phyloP scores from a whole-genome alignment of 2,888 invertebrate species.

The Drosophila limbata region DNA sequence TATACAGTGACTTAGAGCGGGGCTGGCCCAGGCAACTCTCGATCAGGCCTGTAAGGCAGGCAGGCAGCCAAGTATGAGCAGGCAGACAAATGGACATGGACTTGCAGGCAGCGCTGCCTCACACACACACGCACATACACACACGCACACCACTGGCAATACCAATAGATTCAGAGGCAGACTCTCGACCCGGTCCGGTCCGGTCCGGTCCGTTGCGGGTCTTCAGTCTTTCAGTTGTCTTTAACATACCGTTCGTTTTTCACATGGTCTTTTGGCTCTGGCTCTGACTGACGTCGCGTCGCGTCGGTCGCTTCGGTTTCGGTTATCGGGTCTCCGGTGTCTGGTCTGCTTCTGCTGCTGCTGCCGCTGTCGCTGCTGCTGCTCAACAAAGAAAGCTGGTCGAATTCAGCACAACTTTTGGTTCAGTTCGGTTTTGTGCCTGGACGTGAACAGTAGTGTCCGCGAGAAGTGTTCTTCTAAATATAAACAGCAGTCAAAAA shows the following conservation, averaged over 20 bases:
- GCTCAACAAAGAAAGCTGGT: conserved; percentile 84
- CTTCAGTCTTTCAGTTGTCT: conserved; percentile 52
- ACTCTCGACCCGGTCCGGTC: conserved; percentile 25
- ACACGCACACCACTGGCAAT: not conserved
- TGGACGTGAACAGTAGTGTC: conserved; percentile 77
- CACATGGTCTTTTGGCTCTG: conserved; percentile 55
- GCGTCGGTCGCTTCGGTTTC: conserved; percentile 53
- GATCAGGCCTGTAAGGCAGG: conserved; percentile 45
- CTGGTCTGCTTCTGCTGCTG: conserved; percentile 18
- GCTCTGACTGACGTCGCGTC: conserved; percentile 45
- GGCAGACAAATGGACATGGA: conserved; percentile 57
- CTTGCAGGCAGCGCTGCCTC: conserved; percentile 42
- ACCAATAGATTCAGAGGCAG: conserved; percentile 16
- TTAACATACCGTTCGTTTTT: conserved; percentile 63
- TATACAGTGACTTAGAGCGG: conserved; percentile 40
- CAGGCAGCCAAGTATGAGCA: conserved; percentile 51
- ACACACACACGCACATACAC: conserved; percentile 29
- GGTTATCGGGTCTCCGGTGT: conserved; percentile 46
- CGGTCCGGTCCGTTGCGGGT: conserved; percentile 21
- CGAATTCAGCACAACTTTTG: conserved; percentile 78
- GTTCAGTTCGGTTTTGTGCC: conserved; percentile 83
- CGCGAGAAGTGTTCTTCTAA: conserved; percentile 60
- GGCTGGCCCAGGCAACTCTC: conserved; percentile 46
- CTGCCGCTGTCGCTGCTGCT: conserved; percentile 45
- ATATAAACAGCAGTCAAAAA: not conserved